Conservation (phyloP, 2,888 invertebrate genomes). For the Entomobrya multifasciata region DNA sequence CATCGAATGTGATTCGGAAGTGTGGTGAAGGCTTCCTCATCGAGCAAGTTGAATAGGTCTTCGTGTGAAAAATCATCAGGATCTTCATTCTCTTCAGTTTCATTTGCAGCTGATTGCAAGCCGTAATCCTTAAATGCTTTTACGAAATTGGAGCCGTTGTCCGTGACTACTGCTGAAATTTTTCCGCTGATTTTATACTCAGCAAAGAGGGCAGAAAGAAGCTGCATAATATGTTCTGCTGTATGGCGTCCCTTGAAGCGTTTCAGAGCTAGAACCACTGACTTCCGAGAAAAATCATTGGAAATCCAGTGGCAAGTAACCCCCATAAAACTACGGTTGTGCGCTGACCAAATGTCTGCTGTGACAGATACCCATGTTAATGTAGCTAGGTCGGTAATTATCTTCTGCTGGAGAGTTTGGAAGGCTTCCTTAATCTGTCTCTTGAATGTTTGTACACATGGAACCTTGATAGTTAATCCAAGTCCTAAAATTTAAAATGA, state of each 20-base stretch:
- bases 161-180: background rate
- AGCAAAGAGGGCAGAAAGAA: background rate
- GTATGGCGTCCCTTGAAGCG: background rate
- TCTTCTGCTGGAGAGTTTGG: too few species aligned
- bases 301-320: background rate
- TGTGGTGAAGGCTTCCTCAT: too few species aligned
- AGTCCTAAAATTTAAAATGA: too few species aligned
- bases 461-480: too few species aligned
- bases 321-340: background rate
- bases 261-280: background rate
- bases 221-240: background rate
- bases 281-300: background rate
- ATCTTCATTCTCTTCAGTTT: background rate
- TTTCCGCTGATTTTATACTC: background rate
- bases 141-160: constrained; percentile 21
- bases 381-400: too few species aligned
- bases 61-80: background rate
- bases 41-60: too few species aligned
- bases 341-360: background rate
- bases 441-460: too few species aligned
- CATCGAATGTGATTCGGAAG: too few species aligned
- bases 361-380: constrained; percentile 11
- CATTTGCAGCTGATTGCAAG: background rate
- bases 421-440: too few species aligned
- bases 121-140: constrained; percentile 13